Evolutionary conservation across 2,113 vertebrate genomes (phyloP), one percentile per base, ranked within the genome.

Genomic region (Callipepla californica): DNA sequence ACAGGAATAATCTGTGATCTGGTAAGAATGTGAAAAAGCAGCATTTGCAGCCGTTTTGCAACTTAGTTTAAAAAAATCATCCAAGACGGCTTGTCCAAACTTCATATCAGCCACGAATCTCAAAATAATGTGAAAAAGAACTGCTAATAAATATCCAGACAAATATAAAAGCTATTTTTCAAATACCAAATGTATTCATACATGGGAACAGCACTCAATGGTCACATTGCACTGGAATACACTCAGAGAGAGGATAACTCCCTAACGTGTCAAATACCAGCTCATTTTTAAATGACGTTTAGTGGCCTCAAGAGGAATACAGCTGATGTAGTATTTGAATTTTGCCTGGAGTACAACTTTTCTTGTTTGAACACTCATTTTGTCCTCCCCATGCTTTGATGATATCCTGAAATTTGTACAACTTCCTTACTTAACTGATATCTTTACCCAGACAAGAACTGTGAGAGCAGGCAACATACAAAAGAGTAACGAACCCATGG

Each of bases 1-100:
- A 89, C 59, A 92, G 42, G 30, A 91, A 73, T 87, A 85, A 94
- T 63, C 63, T 80, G 45, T 81, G 86, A 47, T 81, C 74, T 66
- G 34, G 22, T 45, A 50, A 91, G 48, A 91, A 92, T 63, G 51
- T 13, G 26, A 74, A 82, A 85, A 73, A 65, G 25, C 25, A 89
- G 40, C 8, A 76, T 74, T 65, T 57, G 38, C 9, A 66, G 45
- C 3, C 2, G 0, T 77, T 92, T 87, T 87, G 59, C 75, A 85
- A 80, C 23, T 74, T 13, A 21, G 42, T 69, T 92, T 73, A 51
- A 85, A 13, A 89, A 85, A 63, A 53, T 61, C 45, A 81, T 40
- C 70, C 76, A 80, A 89, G 15, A 58, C 66, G 11, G 38, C 72
- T 85, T 92, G 26, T 53, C n/a, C 36, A 34, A 89, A 63, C 55